Evolutionary conservation across 2,113 vertebrate species (phyloP).

Genomic region (Brienomyrus brachyistius): DNA sequence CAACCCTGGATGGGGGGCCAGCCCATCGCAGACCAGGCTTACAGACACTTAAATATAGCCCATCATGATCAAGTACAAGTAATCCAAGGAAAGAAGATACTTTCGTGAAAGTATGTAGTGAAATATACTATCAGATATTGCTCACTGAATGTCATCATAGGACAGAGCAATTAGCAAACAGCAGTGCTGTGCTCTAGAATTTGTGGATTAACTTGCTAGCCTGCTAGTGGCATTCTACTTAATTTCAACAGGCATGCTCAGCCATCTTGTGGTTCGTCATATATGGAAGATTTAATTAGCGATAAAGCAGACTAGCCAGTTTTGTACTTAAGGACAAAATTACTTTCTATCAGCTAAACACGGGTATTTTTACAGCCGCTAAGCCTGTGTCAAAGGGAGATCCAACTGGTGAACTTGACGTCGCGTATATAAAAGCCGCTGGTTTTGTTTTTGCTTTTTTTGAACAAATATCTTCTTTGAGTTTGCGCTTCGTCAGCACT

Average conservation of each 20-base stretch:
- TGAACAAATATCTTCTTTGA: not conserved
- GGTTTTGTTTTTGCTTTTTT: no score
- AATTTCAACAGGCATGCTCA: not conserved
- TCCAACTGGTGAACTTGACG: not conserved
- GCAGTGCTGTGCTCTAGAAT: no score
- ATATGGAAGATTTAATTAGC: not conserved
- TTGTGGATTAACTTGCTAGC: not conserved
- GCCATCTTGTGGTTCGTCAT: not conserved
- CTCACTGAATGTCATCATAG: not conserved
- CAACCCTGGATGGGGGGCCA: no score
- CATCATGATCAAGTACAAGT: not conserved
- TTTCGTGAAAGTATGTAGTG: not conserved
- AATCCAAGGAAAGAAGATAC: not conserved
- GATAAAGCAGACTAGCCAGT: not conserved
- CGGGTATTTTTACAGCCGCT: not conserved
- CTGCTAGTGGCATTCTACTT: not conserved
- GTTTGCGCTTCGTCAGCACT: not conserved
- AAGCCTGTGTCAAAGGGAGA: not conserved
- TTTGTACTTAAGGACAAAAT: no score
- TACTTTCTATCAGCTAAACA: not conserved
- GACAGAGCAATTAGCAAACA: not conserved
- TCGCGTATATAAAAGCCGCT: not conserved
- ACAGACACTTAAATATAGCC: no score
- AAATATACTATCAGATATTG: not conserved
- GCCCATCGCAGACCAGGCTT: no score